phyloP scores from a whole-genome alignment of 2,888 invertebrate species.

The Dorcus parallelipipedus region DNA sequence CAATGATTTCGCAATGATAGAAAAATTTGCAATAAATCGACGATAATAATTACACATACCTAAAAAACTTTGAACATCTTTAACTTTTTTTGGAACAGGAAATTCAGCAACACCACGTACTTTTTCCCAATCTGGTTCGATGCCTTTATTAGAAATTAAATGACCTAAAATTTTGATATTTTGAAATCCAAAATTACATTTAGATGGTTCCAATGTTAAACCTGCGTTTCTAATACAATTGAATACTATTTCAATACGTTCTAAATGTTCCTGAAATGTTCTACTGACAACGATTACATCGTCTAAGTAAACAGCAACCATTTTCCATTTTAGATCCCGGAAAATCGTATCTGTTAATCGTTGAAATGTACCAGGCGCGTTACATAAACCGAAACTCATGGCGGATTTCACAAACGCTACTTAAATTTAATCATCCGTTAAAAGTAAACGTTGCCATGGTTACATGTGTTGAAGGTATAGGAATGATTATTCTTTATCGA shows the following conservation, averaged over 20 bases:
- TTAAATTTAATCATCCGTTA: no score
- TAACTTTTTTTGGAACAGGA: conserved; percentile 19
- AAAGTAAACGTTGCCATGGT: no score
- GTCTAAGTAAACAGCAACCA: conserved; percentile 22
- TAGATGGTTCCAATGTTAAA: conserved; percentile 1
- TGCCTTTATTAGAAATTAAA: conserved; percentile 21
- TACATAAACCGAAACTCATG: conserved; percentile 28
- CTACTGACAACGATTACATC: conserved; percentile 20
- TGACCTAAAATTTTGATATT: conserved; percentile 17
- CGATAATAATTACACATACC: conserved; percentile 18
- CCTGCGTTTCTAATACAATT: conserved; percentile 4
- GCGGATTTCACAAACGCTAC: no score
- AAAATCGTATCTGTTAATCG: conserved; percentile 24
- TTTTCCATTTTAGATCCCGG: conserved; percentile 22
- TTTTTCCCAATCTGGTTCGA: conserved; percentile 26
- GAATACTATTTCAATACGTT: not conserved
- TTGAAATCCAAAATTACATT: conserved; percentile 1
- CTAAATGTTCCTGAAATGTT: conserved; percentile 5
- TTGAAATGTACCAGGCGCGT: conserved; percentile 28
- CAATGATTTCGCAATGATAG: conserved; percentile 14
- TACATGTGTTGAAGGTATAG: no score
- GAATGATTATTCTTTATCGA: no score
- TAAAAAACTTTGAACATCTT: conserved; percentile 16
- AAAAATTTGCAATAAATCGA: conserved; percentile 19
- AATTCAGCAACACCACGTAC: conserved; percentile 20